These are phyloP conservation scores for Acanthosepion lycidas DNA, from an alignment of 2,888 invertebrate species.

Conservation along the genomic window DNA sequence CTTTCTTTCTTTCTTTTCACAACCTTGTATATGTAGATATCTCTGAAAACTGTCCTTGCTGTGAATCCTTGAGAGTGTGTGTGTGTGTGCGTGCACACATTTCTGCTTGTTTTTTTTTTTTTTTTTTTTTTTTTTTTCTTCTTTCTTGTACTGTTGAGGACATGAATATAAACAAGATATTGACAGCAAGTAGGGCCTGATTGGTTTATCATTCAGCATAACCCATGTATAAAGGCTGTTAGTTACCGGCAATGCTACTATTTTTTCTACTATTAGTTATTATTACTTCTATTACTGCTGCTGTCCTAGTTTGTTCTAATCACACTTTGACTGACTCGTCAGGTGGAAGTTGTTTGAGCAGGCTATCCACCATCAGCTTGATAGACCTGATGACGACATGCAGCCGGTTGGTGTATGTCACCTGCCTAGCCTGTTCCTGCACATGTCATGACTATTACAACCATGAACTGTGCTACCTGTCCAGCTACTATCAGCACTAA, in stretches of 20 bases:
- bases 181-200: not conserved
- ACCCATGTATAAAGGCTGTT: not conserved
- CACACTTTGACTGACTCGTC: not conserved
- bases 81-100: not conserved
- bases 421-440: not conserved
- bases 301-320: not conserved
- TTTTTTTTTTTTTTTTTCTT: not conserved
- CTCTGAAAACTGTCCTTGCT: not conserved
- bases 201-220: not conserved
- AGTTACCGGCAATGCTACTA: not conserved
- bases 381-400: constrained; percentile 10
- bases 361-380: not conserved
- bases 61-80: not conserved
- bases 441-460: not conserved
- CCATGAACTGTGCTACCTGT: not conserved
- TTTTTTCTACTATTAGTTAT: constrained; percentile 3
- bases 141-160: not conserved
- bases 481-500: not conserved
- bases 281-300: not conserved
- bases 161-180: not conserved
- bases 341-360: not conserved
- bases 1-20: not conserved
- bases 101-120: not conserved
- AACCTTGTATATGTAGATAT: not conserved
- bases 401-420: constrained; percentile 1